Base-by-base conservation (phyloP, 2,888 invertebrate species). In the Callyntrura sp. region DNA sequence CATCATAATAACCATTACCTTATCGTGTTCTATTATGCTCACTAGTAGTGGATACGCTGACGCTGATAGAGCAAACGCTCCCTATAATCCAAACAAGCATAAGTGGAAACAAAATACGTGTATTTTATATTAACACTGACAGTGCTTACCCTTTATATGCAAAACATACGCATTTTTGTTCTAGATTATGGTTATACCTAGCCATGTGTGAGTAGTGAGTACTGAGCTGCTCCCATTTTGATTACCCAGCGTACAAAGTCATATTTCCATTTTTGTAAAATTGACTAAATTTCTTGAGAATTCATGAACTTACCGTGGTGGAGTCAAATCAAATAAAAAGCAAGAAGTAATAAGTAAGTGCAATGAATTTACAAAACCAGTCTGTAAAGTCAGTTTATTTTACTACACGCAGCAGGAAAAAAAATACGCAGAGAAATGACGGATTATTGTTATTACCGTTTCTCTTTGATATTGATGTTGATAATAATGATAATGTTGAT, bases 171-270 rank as follows among this genome's bases (percentile, higher is more conserved):
- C 51, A 51, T 25, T 78, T 57, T 78, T 55, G 55, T 17, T 78
- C 57, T 78, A 78, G 51, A 78, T 57, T 14, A 25, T 55, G 78
- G 28, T 78, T 57, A 51, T 51, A 55, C 55, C 14, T 20, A 11
- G 8, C 45, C 9, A 48, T 76, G 76, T 68, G 35, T 68, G 35
- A 9, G 0, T 45, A 45, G 68, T 68, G 17, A 8, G 45, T 43
- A 45, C 43, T 68, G 55, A 45, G 81, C 57, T 87, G 86, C 86
- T 86, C 86, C 87, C 87, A 87, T 87, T 87, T 87, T 87, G 87
- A 87, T 87, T 87, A 87, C 70, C 28, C 23, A 81, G 57, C 68
- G 28, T 51, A 55, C 51, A 70, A n/a, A 81, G 87, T 25, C 70
- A 81, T 55, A 79, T 81, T 70, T 87, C 87, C 87, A 81, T 87